Evolutionary conservation across 2,113 vertebrate species (phyloP).

Genomic region (Montifringilla adamsi): DNA sequence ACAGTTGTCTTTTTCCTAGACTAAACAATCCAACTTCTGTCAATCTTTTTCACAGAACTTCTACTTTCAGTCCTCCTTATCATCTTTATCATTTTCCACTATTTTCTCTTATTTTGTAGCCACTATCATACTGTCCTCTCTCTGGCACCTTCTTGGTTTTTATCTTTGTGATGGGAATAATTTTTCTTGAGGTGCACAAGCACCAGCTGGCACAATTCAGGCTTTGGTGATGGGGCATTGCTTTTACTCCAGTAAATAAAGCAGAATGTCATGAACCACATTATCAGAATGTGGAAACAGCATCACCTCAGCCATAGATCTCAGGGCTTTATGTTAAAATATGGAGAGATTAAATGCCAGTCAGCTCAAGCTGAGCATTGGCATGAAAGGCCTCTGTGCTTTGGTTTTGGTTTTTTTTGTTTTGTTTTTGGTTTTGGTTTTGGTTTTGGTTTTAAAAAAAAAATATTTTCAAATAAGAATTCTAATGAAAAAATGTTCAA

Average conservation of each 20-base stretch:
- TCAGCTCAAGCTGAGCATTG: not conserved
- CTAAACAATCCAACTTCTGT: constrained; percentile 57
- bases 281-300: not conserved
- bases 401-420: not conserved
- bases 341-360: not conserved
- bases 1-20: constrained; percentile 55
- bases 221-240: not conserved
- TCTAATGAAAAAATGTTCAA: not conserved
- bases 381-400: not conserved
- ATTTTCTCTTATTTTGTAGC: not conserved
- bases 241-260: not conserved
- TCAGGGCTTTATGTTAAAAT: not conserved
- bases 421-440: not conserved
- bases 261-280: not conserved
- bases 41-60: constrained; percentile 33
- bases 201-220: not conserved
- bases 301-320: not conserved
- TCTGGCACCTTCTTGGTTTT: not conserved
- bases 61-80: not conserved
- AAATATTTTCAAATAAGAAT: not conserved
- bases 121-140: not conserved
- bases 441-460: no score
- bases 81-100: not conserved
- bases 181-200: not conserved
- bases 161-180: not conserved